Base-by-base conservation (phyloP, 2,797 vertebrate genomes). In the Heterohyrax brucei region DNA sequence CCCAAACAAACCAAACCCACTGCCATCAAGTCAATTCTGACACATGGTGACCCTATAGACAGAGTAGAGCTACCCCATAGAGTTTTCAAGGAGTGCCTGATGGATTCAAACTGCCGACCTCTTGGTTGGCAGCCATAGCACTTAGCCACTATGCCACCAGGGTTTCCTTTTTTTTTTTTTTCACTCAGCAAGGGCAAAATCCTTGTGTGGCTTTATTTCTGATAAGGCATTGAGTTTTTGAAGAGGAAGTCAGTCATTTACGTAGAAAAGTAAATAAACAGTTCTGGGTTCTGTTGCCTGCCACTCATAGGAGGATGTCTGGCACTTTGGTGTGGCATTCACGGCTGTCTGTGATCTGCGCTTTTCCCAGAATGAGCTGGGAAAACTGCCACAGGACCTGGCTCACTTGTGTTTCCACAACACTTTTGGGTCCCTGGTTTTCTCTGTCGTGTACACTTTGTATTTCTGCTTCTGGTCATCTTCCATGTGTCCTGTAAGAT, bases 201-300 rank as follows among this genome's bases (percentile, higher is more conserved):
- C 48, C 59, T 53, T 73, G 53, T 77, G 5, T 87, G 80, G 50
- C 70, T 93, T 94, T 93, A 72, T 89, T 96, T 93, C 87, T 33
- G 68, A 66, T 48, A 77, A 93, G 64, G 64, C 44, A 76, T 7
- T 76, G 21, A 12, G 72, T 93, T 93, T 94, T 61, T 78, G 39
- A 93, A 89, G n/a, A 70, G 84, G 83, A 80, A 84, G 46, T 19
- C 61, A 89, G 87, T 82, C 80, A 5, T 61, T 39, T 72, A 39
- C n/a, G 44, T 72, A 59, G 56, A 93, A 78, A 85, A 79, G 53
- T 64, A 53, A 82, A 44, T 48, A 68, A 72, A 66, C 14, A 53
- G 33, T 7, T 90, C 94, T 85, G 83, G 14, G 75, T 82, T 85
- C 73, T 88, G 53, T 87, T 90, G 87, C 50, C 66, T 76, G 50